Conservation (phyloP, 1,140 invertebrate species). For the Dreissena rostriformis region DNA sequence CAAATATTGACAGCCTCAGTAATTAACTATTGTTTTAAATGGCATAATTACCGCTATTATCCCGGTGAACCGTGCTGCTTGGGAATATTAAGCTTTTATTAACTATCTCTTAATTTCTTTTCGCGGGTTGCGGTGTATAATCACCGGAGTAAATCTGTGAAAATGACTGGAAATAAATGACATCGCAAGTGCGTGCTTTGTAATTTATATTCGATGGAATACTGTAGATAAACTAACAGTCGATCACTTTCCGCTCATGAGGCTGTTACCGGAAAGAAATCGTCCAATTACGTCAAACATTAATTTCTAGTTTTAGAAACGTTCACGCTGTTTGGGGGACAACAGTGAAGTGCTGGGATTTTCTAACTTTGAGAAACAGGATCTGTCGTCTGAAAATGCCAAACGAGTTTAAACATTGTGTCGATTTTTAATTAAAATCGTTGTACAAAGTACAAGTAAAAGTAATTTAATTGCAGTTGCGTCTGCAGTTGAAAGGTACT, state of each 20-base stretch:
- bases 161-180: slow-evolving; percentile 38
- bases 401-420: too few relatives aligned
- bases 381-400: too few relatives aligned
- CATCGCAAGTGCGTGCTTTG: slow-evolving; percentile 13
- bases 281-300: too few relatives aligned
- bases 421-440: too few relatives aligned
- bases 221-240: slow-evolving; percentile 39
- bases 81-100: slow-evolving; percentile 41
- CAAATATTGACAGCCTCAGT: neutral
- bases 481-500: too few relatives aligned
- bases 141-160: slow-evolving; percentile 14
- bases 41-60: slow-evolving; percentile 54
- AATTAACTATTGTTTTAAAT: slow-evolving; percentile 53
- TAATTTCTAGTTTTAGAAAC: too few relatives aligned
- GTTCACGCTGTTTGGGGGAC: too few relatives aligned
- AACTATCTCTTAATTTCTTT: slow-evolving; percentile 42
- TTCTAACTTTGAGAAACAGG: too few relatives aligned
- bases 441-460: too few relatives aligned
- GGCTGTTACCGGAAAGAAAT: neutral
- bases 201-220: slow-evolving; percentile 44
- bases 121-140: slow-evolving; percentile 29
- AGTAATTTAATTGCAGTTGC: too few relatives aligned
- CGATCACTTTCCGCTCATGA: slow-evolving; percentile 14
- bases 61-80: neutral
- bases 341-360: too few relatives aligned